These are phyloP conservation scores for Netelia inedita DNA, from an alignment of 2,888 invertebrate genomes.

Conservation along the genomic window DNA sequence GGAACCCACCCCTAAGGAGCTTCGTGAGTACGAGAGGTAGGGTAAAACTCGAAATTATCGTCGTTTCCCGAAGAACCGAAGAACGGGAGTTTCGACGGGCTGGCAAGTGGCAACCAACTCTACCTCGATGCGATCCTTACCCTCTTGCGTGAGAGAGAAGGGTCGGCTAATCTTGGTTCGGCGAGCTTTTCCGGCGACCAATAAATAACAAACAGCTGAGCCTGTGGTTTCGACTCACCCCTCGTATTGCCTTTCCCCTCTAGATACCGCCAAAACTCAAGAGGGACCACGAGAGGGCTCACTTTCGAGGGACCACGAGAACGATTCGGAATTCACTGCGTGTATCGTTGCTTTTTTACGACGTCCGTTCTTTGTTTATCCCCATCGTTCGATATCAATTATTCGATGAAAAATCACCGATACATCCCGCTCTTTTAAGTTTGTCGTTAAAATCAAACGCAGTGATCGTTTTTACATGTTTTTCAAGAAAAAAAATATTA, in stretches of 20 bases:
- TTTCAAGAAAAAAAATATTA: too few species aligned
- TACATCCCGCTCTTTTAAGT: not conserved
- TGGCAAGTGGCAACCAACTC: slow-evolving; percentile 25
- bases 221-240: slow-evolving; percentile 64
- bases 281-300: slow-evolving; percentile 39
- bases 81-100: slow-evolving; percentile 42
- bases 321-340: slow-evolving; percentile 18
- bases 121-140: not conserved
- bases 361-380: slow-evolving; percentile 41
- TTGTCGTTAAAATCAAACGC: too few species aligned
- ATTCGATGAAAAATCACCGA: slow-evolving; percentile 3
- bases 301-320: slow-evolving; percentile 37
- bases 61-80: slow-evolving; percentile 35
- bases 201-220: slow-evolving; percentile 73
- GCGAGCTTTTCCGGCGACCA: slow-evolving; percentile 59
- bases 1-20: slow-evolving; percentile 26
- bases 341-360: slow-evolving; percentile 23
- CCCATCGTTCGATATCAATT: slow-evolving; percentile 3
- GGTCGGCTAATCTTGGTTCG: slow-evolving; percentile 67
- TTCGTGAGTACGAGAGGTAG: slow-evolving; percentile 45
- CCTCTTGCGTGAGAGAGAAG: slow-evolving; percentile 32
- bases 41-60: slow-evolving; percentile 63
- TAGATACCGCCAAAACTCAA: slow-evolving; percentile 34
- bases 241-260: slow-evolving; percentile 19
- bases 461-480: too few species aligned